phyloP scores from a whole-genome alignment of 2,113 vertebrate genomes.

The Dicaeum eximium region DNA sequence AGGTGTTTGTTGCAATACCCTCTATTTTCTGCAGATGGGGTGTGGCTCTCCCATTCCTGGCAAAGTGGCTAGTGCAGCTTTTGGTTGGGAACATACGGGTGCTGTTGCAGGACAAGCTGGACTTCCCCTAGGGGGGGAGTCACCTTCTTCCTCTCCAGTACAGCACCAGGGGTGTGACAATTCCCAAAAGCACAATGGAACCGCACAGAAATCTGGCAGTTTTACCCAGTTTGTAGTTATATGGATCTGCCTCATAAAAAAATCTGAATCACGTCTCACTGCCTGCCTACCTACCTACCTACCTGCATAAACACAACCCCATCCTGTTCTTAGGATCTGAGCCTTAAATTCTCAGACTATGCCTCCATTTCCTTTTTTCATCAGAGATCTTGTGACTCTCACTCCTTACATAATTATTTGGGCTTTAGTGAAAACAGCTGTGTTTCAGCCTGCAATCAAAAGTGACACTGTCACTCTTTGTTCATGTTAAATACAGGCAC shows the following conservation, averaged over 20 bases:
- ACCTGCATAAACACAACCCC: not conserved
- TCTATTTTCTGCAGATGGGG: slow-evolving; percentile 26
- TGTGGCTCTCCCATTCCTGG: slow-evolving; percentile 23
- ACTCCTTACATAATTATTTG: not conserved
- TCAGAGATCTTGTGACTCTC: not conserved
- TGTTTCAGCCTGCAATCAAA: not conserved
- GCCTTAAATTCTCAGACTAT: not conserved
- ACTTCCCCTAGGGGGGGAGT: not conserved
- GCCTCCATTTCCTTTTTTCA: not conserved
- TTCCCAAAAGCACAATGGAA: not conserved
- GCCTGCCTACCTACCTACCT: not conserved
- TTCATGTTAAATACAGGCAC: not conserved
- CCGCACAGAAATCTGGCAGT: not conserved
- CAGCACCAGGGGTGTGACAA: not conserved
- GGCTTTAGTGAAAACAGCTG: not conserved
- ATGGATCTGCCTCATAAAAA: not conserved
- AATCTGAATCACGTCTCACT: not conserved
- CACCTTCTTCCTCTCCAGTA: not conserved
- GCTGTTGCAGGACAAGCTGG: not conserved
- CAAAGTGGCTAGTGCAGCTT: slow-evolving; percentile 13
- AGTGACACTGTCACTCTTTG: not conserved
- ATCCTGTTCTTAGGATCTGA: not conserved
- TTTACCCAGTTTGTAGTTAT: not conserved
- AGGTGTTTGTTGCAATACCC: slow-evolving; percentile 33
- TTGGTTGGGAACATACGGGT: slow-evolving; percentile 19